Conservation (phyloP, 2,888 invertebrate genomes). For the Mellilla xanthometata region DNA sequence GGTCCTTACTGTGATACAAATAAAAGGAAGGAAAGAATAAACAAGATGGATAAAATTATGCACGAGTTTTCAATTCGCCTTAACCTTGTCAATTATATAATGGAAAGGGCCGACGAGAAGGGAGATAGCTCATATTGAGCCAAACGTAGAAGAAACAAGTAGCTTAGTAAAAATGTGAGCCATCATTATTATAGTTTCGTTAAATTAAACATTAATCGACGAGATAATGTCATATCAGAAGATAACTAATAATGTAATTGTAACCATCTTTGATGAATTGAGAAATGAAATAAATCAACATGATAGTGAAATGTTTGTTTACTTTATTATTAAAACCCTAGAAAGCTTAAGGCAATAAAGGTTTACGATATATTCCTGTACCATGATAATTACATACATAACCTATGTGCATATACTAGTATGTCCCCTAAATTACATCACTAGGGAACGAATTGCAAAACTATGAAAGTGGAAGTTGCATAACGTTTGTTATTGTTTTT, state of each 20-base stretch:
- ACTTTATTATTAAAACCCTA: constrained; percentile 39
- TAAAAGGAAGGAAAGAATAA: constrained; percentile 55
- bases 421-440: no score
- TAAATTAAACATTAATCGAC: constrained; percentile 59
- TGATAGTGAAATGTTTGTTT: constrained; percentile 53
- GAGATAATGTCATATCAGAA: constrained; percentile 51
- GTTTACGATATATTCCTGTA: no score
- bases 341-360: no score
- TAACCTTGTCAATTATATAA: constrained; percentile 60
- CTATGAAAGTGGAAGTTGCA: constrained; percentile 1
- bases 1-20: constrained; percentile 79
- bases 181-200: constrained; percentile 58
- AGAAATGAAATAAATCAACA: constrained; percentile 73
- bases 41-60: constrained; percentile 48
- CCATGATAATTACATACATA: no score
- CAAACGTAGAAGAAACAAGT: constrained; percentile 69
- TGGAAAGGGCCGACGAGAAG: constrained; percentile 71
- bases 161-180: constrained; percentile 69
- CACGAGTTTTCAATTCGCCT: constrained; percentile 59
- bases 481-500: constrained; percentile 21
- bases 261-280: constrained; percentile 71
- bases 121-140: constrained; percentile 80
- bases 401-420: no score
- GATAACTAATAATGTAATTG: constrained; percentile 52
- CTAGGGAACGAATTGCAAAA: constrained; percentile 3